Base-by-base conservation (phyloP, 2,113 vertebrate species). In the Phylloscopus whistleri region DNA sequence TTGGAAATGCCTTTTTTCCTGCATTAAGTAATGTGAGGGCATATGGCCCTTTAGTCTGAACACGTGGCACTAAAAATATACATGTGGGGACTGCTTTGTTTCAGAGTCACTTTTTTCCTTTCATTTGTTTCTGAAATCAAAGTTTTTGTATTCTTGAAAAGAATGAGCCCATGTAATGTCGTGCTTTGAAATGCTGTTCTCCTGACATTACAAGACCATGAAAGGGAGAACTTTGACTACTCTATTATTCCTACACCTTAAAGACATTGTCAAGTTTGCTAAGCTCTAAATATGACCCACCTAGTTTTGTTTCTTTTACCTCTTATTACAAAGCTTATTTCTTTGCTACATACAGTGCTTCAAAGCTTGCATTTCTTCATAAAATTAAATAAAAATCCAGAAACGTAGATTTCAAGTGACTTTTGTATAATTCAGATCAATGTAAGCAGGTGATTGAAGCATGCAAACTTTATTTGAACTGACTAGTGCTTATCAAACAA, bases 71-170 rank as follows among this genome's bases (percentile, higher is more conserved):
- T 89, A 83, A 94, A 97, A 95, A 94, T 77, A 88, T 12, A 84
- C 56, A 49, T 19, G 49, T 33, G 13, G 48, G 44, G 64, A 83
- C 31, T 70, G 26, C 94, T 94, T 84, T 74, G 79, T 89, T 87
- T 94, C 89, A 84, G 18, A 31, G 31, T 18, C 66, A 39, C 70
- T 78, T 88, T 95, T 92, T 89, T 48, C 76, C 68, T 88, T 95
- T 95, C 89, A 80, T 88, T 96, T 97, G 89, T 89, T 94, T 94
- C 89, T 67, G 89, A 87, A 97, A 94, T 95, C 90, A 93, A 96
- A 97, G 95, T 68, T 83, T 93, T 67, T 46, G 78, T 48, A 62
- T 60, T 96, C 86, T 96, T 97, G 82, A 89, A 95, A 97, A 94
- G 94, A 52, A 62, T 28, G 15, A 73, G 72, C 72, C 88, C 4